Evolutionary conservation across 2,888 invertebrate genomes (phyloP), one percentile per base, ranked within the genome.

Genomic region (Apamea crenata): DNA sequence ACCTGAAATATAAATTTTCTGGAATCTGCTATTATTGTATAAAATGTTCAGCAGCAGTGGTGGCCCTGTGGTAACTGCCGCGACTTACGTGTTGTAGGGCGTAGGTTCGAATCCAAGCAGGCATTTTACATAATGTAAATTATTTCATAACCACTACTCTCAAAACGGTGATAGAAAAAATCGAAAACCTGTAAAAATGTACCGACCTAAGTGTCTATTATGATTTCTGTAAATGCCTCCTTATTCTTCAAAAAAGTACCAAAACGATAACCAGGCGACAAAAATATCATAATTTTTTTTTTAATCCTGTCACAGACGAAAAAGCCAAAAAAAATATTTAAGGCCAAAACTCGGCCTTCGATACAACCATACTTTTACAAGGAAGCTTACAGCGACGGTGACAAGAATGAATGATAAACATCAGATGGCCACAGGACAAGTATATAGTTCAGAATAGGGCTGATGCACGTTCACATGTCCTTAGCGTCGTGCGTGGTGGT

Each of bases 391-490:
- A 14, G 56, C 16, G 16, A 29, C 36, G 44, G 36, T 81, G 36
- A 68, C 69, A 65, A 79, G 29, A 40, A 67, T 36, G 1, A 81
- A 74, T 66, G 82, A 81, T 81, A 56, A 81, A 66, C 47, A 81
- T 80, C 74, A 81, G 74, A 66, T 81, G 47, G 47, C n/a, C 29
- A 66, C n/a, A 80, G 81, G 80, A 80, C 82, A 81, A 66, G 56
- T 76, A 81, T 76, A 82, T 84, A 86, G 89, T 91, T 90, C 91
- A 90, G 90, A 89, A 89, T 91, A 94, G 93, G 93, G 93, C 90
- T 92, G 90, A 88, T 89, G 91, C 78, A 90, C 95, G 90, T 93
- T 94, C 94, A 93, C 93, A 89, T 90, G 92, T 93, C 91, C 91
- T 91, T 90, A 90, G 83, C 81, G 79, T 78, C 84, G 82, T 85